A percentile compares a stretch with the other conserved stretches of the same genome.
phyloP scores from a whole-genome alignment of 2,113 vertebrate genomes.

The Myotis yumanensis region DNA sequence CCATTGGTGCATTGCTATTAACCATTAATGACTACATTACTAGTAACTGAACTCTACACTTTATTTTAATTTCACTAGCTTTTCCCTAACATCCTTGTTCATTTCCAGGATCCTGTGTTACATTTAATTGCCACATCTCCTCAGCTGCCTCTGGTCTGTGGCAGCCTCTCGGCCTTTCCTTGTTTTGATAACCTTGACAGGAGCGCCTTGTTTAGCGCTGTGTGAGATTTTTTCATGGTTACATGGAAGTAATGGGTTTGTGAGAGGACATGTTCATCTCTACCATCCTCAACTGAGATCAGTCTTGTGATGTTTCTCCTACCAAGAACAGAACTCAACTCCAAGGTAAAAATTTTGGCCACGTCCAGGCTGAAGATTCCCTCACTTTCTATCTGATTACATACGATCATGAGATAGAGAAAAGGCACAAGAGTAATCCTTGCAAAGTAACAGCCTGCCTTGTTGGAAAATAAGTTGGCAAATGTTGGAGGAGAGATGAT shows the following conservation, averaged over 20 bases:
- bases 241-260: background rate
- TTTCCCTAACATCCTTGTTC: background rate
- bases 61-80: background rate
- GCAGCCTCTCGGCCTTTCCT: background rate
- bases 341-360: background rate
- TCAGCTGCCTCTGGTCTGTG: background rate
- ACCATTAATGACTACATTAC: background rate
- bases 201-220: background rate
- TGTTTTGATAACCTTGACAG: background rate
- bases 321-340: background rate
- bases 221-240: background rate
- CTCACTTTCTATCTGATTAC: background rate
- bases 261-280: background rate
- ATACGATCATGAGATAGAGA: background rate
- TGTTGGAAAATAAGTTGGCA: background rate
- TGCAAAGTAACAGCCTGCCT: background rate
- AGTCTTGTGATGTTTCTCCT: constrained; percentile 19
- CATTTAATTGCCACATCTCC: background rate
- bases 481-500: background rate
- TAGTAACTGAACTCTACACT: background rate
- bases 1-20: background rate
- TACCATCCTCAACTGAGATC: background rate
- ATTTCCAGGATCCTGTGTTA: background rate
- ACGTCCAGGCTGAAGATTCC: background rate
- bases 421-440: background rate